Percentiles rank a stretch among this genome's conserved stretches.
Conservation (phyloP, 2,888 invertebrate species). For the Synanthedon tipuliformis region DNA sequence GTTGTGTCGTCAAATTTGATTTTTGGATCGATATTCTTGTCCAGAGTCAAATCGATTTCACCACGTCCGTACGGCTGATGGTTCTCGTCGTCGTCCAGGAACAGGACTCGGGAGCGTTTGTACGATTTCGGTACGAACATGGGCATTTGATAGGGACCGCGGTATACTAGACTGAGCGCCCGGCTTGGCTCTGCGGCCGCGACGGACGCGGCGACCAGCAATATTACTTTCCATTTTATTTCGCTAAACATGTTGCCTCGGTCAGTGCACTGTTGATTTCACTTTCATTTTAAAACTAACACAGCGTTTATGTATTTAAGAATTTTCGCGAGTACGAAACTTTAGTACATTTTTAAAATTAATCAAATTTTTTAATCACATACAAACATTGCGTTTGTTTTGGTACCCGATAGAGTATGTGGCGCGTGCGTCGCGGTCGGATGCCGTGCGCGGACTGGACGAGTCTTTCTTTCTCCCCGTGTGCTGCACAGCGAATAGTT, state of each 20-base stretch:
- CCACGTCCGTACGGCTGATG: constrained; percentile 44
- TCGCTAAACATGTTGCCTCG: constrained; percentile 59
- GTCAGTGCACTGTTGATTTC: constrained; percentile 54
- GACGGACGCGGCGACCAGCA: constrained; percentile 44
- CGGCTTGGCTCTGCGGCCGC: constrained; percentile 51
- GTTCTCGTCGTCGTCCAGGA: constrained; percentile 51
- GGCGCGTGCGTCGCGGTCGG: constrained; percentile 19
- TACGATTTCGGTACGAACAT: constrained; percentile 53
- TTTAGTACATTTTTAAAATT: neutral
- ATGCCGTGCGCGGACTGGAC: constrained; percentile 21
- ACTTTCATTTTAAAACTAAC: constrained; percentile 51
- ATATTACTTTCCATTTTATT: constrained; percentile 63
- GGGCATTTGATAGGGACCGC: constrained; percentile 35
- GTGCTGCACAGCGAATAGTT: constrained; percentile 13
- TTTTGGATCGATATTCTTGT: constrained; percentile 36
- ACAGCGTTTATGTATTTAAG: constrained; percentile 5
- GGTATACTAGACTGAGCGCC: constrained; percentile 48
- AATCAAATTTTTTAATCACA: neutral
- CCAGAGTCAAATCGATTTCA: constrained; percentile 49
- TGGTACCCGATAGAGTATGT: constrained; percentile 9
- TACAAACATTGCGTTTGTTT: constrained; percentile 8
- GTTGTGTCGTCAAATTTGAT: constrained; percentile 62
- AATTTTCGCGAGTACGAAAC: neutral
- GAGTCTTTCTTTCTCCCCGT: constrained; percentile 12
- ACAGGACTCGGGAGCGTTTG: constrained; percentile 39